Percentiles rank a stretch among this genome's conserved stretches.
These are phyloP conservation scores for Aphelocoma coerulescens DNA, from an alignment of 2,113 vertebrate genomes.

Conservation along the genomic window DNA sequence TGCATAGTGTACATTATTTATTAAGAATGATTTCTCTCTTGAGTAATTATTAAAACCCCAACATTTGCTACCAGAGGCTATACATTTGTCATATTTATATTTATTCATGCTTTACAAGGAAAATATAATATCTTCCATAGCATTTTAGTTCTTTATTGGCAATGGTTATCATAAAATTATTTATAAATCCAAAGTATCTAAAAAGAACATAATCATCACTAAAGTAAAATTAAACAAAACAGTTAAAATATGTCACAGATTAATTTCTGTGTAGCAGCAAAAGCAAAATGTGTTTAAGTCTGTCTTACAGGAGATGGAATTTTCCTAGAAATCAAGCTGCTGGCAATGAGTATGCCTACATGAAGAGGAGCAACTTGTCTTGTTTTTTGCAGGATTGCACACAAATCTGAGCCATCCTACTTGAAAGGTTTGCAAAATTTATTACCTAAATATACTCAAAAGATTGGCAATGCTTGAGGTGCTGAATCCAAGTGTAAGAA, in stretches of 20 bases:
- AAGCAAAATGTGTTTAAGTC: background rate
- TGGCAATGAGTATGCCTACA: background rate
- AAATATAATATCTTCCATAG: background rate
- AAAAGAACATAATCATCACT: background rate
- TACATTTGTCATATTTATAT: background rate
- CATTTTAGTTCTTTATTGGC: background rate
- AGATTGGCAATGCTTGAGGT: background rate
- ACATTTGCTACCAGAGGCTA: background rate
- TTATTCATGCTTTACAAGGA: background rate
- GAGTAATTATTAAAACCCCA: conserved; percentile 14
- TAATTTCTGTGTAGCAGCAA: background rate
- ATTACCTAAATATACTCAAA: background rate
- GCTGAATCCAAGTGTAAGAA: background rate
- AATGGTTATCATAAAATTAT: background rate
- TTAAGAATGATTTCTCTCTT: conserved; percentile 20
- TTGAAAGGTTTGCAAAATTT: background rate
- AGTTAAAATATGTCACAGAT: background rate
- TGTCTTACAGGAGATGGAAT: background rate
- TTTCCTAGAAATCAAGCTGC: conserved; percentile 12
- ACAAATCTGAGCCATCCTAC: background rate
- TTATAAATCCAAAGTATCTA: background rate
- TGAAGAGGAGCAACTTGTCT: background rate
- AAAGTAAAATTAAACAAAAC: background rate
- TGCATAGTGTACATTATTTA: background rate
- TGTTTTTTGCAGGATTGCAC: background rate